Evolutionary conservation across 2,888 invertebrate species (phyloP), one percentile per base, ranked within the genome.

Genomic region (Thera obeliscata): DNA sequence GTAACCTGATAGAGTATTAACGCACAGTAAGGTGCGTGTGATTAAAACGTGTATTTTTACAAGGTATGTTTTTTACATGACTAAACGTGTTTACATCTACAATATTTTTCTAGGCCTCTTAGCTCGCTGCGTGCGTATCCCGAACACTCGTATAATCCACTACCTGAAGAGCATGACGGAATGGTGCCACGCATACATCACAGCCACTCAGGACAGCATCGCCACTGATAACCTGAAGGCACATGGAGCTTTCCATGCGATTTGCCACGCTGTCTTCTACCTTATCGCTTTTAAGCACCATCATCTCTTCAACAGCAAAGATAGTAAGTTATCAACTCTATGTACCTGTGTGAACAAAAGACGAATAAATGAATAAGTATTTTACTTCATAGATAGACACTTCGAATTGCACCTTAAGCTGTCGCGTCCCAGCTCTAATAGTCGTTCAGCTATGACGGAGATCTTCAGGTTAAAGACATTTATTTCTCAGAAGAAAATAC

Each of bases 181-280:
- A 1, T 99, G 98, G 98, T 96, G 98, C 69, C 97, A 98, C 82
- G 91, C 94, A 0, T 99, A 99, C 83, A 96, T 98, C 57, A 94
- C 94, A 0, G 94, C 95, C 0, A 84, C 90, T 0, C 96, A 96
- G 72, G 96, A 96, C 74, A 72, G 85, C 0, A 73, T 88, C 0
- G 73, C 84, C 0, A 80, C 78, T 33, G 89, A 94, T 66, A 88
- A 88, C 58, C 70, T 85, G 2, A 95, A 96, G 77, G 95, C 96
- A 0, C 98, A 99, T 83, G 95, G 96, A 3, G 96, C 98, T 0
- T 99, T 99, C 90, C 98, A 98, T 84, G 96, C 97, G 1, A 95
- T 98, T 3, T 98, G 98, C 77, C 99, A 99, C 87, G 96, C 98
- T 0, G 93, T 99, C 56, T 99, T 99, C 91, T 98, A 99, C 87